Base-by-base conservation (phyloP, 2,888 invertebrate genomes). In the Troides helena region DNA sequence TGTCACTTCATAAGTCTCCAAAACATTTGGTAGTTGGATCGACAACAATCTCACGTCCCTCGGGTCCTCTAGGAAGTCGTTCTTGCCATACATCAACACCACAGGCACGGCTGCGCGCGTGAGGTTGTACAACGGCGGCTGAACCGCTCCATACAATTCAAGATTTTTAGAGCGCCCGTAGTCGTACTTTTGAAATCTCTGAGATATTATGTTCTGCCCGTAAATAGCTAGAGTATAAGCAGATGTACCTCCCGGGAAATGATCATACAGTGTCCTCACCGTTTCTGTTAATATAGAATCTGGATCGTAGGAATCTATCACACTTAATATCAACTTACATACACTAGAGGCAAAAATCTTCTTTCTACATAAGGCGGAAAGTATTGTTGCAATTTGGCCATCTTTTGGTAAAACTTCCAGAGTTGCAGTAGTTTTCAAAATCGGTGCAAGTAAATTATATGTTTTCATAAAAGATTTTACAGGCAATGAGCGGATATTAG, bases 11-110 rank as follows among this genome's bases (percentile, higher is more conserved):
- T 93, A 89, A 67, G 89, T 90, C 69, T 94, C 94, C 46, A 94
- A 73, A 1, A 94, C 91, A 75, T 94, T 93, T 0, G 94, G 94
- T 36, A 96, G 81, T 68, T 90, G 83, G 0, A 81, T 77, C 36
- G 92, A 82, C 71, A 95, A 78, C 77, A 93, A 92, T 56, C 90
- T 77, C 1, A 95, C 93, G 66, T 95, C 95, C 78, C 87, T 84
- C 0, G 88, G 82, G 93, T 94, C 77, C 94, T 88, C 94, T 90
- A 95, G 80, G 94, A 96, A 77, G 93, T 95, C 89, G 59, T 86
- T 86, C 12, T 73, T 76, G 0, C 90, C 90, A 67, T 88, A 88
- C 46, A 90, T 76, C 7, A 81, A 74, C 4, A 90, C 75, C 2
- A 84, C 74, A 4, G 90, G 90, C 0, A 79, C 77, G 0, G 77